Conservation (phyloP, 2,113 vertebrate genomes). For the Tetrao urogallus region DNA sequence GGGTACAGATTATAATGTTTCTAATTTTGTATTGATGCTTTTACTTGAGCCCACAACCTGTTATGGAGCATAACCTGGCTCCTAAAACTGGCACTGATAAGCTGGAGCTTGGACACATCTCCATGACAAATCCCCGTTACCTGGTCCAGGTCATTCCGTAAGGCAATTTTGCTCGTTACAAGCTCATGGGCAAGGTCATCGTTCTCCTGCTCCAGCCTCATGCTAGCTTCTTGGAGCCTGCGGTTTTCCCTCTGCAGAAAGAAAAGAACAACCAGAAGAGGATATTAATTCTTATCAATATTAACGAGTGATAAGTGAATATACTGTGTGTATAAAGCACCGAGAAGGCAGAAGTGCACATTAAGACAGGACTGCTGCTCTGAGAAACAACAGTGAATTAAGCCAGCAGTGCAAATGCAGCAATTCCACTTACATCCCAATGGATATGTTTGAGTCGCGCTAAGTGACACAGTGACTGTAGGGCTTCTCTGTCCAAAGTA, state of each 20-base stretch:
- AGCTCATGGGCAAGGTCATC: constrained; percentile 98
- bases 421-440: not conserved
- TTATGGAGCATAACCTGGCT: not conserved
- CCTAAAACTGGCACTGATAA: not conserved
- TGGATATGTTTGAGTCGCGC: not conserved
- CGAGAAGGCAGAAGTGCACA: constrained; percentile 60
- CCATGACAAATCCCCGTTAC: constrained; percentile 66
- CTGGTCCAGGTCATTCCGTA: constrained; percentile 96
- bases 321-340: not conserved
- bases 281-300: constrained; percentile 25
- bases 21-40: not conserved
- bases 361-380: constrained; percentile 69
- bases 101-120: not conserved
- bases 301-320: not conserved
- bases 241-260: constrained; percentile 92
- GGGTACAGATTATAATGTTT: not conserved
- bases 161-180: constrained; percentile 98
- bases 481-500: not conserved
- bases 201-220: constrained; percentile 97
- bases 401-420: constrained; percentile 73
- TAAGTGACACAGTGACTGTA: not conserved
- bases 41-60: not conserved
- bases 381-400: constrained; percentile 70
- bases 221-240: constrained; percentile 97
- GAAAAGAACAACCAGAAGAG: constrained; percentile 40